These are phyloP conservation scores for Premnoplex brunnescens DNA, from an alignment of 2,797 vertebrate species.

Conservation along the genomic window DNA sequence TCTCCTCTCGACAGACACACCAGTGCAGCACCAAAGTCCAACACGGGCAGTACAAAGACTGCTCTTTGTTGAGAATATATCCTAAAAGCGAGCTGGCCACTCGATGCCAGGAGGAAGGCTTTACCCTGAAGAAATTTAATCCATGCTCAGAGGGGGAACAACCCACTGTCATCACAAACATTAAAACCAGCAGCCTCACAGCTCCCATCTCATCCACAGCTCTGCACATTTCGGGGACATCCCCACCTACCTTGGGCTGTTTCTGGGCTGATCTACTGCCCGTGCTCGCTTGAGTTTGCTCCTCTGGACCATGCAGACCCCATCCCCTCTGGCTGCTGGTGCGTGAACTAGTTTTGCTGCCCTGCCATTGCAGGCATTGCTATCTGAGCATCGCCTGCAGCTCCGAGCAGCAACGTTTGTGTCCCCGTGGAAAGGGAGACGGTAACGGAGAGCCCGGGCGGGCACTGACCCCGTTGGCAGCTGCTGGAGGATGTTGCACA, in stretches of 20 bases:
- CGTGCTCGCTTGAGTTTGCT: background rate
- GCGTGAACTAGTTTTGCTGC: background rate
- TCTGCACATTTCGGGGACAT: background rate
- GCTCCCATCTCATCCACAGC: accelerated
- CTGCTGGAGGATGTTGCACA: background rate
- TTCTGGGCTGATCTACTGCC: background rate
- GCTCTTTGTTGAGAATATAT: background rate
- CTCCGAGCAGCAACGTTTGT: accelerated
- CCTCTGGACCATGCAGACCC: background rate
- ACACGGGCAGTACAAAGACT: background rate
- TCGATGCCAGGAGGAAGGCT: background rate
- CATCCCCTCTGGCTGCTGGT: background rate
- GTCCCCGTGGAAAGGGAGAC: background rate
- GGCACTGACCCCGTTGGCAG: background rate
- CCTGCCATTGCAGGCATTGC: background rate
- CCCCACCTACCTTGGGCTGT: background rate
- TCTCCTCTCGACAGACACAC: background rate
- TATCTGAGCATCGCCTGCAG: background rate
- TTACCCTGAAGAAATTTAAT: background rate
- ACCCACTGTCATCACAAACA: background rate
- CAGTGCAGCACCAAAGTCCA: background rate
- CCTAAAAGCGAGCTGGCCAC: background rate
- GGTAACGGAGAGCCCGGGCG: background rate
- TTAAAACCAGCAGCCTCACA: background rate
- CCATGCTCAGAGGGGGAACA: background rate